Conservation (phyloP, 1,140 invertebrate genomes). For the Aphelenchoides fujianensis region DNA sequence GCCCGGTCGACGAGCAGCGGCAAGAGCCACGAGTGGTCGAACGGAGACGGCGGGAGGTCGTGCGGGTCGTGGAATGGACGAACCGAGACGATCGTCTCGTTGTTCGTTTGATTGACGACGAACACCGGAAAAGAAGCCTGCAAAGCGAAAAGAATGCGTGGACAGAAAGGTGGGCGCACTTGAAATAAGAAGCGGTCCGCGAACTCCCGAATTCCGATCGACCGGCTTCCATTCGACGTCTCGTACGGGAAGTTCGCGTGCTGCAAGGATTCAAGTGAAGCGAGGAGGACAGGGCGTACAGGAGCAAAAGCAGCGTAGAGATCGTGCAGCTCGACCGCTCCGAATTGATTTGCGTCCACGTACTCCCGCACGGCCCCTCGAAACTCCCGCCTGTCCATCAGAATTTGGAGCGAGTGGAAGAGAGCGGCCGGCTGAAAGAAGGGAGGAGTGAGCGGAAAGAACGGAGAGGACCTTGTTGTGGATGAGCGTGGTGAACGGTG, state of each 20-base stretch:
- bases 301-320: not conserved
- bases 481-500: not conserved
- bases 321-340: not conserved
- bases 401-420: not conserved
- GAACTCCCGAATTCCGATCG: not conserved
- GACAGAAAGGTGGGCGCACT: not conserved
- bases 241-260: not conserved
- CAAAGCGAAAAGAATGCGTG: not conserved
- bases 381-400: not conserved
- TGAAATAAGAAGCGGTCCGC: not conserved
- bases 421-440: conserved; percentile 11
- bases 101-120: not conserved
- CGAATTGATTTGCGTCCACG: not conserved
- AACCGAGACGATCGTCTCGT: not conserved
- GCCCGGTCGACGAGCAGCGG: not conserved
- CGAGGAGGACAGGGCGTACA: not conserved
- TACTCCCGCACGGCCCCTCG: not conserved
- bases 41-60: not conserved
- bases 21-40: not conserved
- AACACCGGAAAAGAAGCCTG: not conserved
- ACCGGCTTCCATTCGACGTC: not conserved
- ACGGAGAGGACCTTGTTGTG: not conserved
- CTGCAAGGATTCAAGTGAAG: not conserved
- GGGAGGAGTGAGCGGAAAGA: not conserved
- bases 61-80: not conserved